A percentile compares a stretch with the other conserved stretches of the same genome.
These are phyloP conservation scores for Listronotus oregonensis DNA, from an alignment of 1,140 invertebrate genomes.

Conservation along the genomic window DNA sequence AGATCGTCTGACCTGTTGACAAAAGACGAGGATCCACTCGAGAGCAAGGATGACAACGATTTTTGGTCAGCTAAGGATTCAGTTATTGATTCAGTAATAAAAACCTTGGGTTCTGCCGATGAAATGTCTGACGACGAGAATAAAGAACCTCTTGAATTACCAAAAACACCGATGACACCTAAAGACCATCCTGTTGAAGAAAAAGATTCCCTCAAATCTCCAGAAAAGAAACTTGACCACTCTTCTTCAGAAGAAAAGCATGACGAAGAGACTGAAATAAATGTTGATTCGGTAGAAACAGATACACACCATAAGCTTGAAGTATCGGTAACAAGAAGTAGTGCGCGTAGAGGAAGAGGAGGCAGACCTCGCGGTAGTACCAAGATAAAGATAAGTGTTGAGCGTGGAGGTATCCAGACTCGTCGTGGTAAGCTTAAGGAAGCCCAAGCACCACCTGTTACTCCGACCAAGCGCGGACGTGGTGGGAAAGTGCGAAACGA, in stretches of 20 bases:
- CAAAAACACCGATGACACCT: background rate
- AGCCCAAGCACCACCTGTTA: constrained; percentile 40
- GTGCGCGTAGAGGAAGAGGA: constrained; percentile 60
- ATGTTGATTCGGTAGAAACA: constrained; percentile 43
- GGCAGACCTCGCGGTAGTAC: constrained; percentile 59
- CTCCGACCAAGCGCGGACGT: constrained; percentile 55
- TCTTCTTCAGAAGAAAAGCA: constrained; percentile 1
- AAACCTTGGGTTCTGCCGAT: constrained; percentile 63
- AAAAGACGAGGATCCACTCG: constrained; percentile 55
- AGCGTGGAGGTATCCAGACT: constrained; percentile 58
- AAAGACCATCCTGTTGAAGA: constrained; percentile 21
- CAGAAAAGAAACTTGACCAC: constrained; percentile 15
- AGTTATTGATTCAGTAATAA: constrained; percentile 78
- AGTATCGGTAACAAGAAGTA: constrained; percentile 48
- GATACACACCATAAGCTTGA: constrained; percentile 40
- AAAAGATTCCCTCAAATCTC: constrained; percentile 2
- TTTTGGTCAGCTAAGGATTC: constrained; percentile 75
- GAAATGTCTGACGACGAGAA: constrained; percentile 54
- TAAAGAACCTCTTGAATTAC: background rate
- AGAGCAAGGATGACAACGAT: constrained; percentile 72
- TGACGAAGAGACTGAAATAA: constrained; percentile 13
- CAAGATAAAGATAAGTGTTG: constrained; percentile 42
- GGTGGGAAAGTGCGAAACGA: constrained; percentile 60
- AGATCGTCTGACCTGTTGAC: background rate
- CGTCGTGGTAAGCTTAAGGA: constrained; percentile 64